Evolutionary conservation across 2,113 vertebrate genomes (phyloP), one percentile per base, ranked within the genome.

Genomic region (Lepus americanus): DNA sequence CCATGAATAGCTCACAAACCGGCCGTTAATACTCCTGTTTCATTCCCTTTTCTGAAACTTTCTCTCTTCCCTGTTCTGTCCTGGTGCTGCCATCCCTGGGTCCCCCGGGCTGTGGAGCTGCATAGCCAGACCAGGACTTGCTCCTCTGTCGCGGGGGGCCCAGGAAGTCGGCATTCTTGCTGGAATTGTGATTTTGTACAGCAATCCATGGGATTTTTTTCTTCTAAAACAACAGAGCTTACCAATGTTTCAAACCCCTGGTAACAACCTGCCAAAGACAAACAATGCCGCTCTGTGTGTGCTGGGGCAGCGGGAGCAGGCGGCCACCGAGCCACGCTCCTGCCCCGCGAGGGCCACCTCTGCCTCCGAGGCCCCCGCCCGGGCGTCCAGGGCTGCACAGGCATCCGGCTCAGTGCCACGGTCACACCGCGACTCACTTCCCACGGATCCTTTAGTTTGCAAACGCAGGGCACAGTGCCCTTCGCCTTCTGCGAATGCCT

Each of bases 401-500:
- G 74, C 9, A 0, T 19, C 10, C 0, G 55, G 66, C 44, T 6
- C 1, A 39, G 7, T 0, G 3, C n/a, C 2, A 0, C 25, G 66
- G 3, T 27, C 44, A 67, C 73, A 5, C 31, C 51, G 12, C 70
- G 6, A 31, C 51, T 73, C 29, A 9, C 61, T 10, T 0, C 8
- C 93, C 63, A 63, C 11, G 59, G 53, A 61, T 9, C 29, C 72
- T 63, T 67, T 31, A 6, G 31, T 67, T 74, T 69, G 85, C 70
- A 36, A 59, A 92, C 55, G 80, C 23, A 70, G 85, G 44, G 89
- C 44, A 23, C 9, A 67, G 66, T 55, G 69, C 86, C 64, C 31
- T 87, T 95, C 82, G 31, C 70, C 95, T 74, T 87, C 69, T 61
- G 82, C 93, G 90, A 92, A 36, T 4, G 31, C 31, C 93, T 94